Evolutionary conservation across 2,797 vertebrate genomes (phyloP), one percentile per base, ranked within the genome.

Genomic region (Australoheros facetus): DNA sequence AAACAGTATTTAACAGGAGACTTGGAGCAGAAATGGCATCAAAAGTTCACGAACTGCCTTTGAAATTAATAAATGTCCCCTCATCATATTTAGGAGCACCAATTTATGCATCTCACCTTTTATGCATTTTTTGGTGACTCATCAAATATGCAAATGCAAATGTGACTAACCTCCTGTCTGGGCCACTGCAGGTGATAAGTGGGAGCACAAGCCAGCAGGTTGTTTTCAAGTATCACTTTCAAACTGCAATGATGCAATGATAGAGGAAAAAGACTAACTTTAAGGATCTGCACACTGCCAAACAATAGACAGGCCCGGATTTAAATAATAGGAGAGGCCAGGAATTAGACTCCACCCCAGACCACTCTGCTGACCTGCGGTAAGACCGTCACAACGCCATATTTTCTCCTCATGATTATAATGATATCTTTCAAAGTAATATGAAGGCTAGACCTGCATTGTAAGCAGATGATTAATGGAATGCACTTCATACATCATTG

Each of bases 71-170:
- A 73, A 80, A 83, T 85, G 77, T 78, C 77, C 32, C 30, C 13
- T 82, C 80, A 79, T 84, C 75, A 81, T 56, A 85, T 84, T 83
- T 74, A 76, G 19, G 37, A 30, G 39, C 56, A 58, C 14, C 21
- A 32, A 45, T 51, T 79, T 86, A 58, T 83, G 73, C 58, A 58
- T 81, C 42, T 85, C 71, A 78, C 56, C 56, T 74, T 85, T 39
- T 23, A 57, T 58, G 45, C 57, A 51, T 51, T 82, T 85, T 87
- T 19, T 80, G 78, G 76, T 76, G 78, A 85, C 45, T 79, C 80
- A 66, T 88, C 80, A 76, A 72, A 84, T 84, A 85, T 91, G 85
- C 73, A 89, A 87, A 86, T 75, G 10, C 17, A 7, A 78, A 72
- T 70, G 19, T 39, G 34, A 75, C 12, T 59, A 56, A 48, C 58